A percentile compares a stretch with the other conserved stretches of the same genome.
Conservation (phyloP, 1,140 invertebrate genomes). For the Penaeus indicus region DNA sequence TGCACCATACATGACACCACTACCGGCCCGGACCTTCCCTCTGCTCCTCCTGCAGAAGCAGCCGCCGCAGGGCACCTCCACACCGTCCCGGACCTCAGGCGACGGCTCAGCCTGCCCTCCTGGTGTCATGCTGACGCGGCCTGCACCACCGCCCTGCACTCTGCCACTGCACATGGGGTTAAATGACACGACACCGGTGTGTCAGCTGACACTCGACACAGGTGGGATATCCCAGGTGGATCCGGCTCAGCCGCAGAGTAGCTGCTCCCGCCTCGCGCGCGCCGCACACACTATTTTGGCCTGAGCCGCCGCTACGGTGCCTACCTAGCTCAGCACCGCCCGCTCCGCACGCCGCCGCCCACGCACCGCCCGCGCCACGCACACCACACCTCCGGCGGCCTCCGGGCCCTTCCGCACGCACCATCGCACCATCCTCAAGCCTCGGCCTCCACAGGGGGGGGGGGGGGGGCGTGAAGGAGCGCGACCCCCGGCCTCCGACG, state of each 20-base stretch:
- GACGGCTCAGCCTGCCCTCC: slow-evolving; percentile 5
- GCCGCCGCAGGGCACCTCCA: background rate
- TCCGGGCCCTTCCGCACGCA: too few species aligned
- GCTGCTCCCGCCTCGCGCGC: slow-evolving; percentile 54
- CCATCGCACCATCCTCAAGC: too few species aligned
- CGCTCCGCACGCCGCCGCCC: too few species aligned
- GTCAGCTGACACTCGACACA: slow-evolving; percentile 23
- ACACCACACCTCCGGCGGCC: too few species aligned
- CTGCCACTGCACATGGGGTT: background rate
- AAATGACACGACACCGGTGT: slow-evolving; percentile 13
- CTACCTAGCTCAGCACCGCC: too few species aligned
- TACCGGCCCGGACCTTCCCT: slow-evolving; percentile 7
- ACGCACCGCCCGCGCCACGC: too few species aligned
- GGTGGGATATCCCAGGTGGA: slow-evolving; percentile 49
- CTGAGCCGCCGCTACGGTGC: background rate
- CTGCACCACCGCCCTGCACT: slow-evolving; percentile 33
- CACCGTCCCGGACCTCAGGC: slow-evolving; percentile 29
- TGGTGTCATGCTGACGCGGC: slow-evolving; percentile 45
- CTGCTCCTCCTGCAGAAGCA: slow-evolving; percentile 6
- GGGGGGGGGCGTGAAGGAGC: slow-evolving; percentile 3
- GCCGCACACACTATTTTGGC: slow-evolving; percentile 61
- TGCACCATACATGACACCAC: slow-evolving; percentile 57
- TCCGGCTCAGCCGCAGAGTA: slow-evolving; percentile 41
- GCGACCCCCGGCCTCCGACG: slow-evolving; percentile 10
- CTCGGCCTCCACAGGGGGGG: too few species aligned